phyloP scores from a whole-genome alignment of 2,888 invertebrate species.

The Carterocephalus palaemon region DNA sequence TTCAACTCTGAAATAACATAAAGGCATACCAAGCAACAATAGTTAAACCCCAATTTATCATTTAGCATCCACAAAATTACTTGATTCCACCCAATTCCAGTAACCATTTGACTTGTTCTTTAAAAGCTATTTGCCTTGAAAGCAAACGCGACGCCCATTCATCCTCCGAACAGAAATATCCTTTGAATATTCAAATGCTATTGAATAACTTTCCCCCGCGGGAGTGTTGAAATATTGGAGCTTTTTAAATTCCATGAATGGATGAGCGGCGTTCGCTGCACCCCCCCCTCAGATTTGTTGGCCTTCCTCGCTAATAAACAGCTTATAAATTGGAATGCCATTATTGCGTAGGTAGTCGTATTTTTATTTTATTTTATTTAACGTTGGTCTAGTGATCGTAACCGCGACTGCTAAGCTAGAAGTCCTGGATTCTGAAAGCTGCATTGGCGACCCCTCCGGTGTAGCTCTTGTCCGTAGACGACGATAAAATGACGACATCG shows the following conservation, averaged over 20 bases:
- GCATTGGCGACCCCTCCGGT: too few relatives aligned
- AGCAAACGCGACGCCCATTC: slow-evolving; percentile 10
- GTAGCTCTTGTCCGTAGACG: too few relatives aligned
- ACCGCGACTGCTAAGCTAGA: too few relatives aligned
- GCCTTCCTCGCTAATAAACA: slow-evolving; percentile 1
- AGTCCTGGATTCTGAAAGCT: too few relatives aligned
- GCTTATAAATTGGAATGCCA: neutral
- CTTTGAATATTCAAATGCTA: slow-evolving; percentile 23
- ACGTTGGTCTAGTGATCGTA: too few relatives aligned
- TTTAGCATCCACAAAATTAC: neutral
- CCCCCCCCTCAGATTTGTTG: slow-evolving; percentile 5
- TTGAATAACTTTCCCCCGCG: slow-evolving; percentile 20
- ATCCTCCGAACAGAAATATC: slow-evolving; percentile 21
- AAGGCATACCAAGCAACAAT: neutral
- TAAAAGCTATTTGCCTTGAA: slow-evolving; percentile 21
- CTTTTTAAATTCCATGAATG: slow-evolving; percentile 22
- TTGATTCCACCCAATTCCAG: slow-evolving; percentile 2
- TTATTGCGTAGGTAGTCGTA: too few relatives aligned
- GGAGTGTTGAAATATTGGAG: slow-evolving; percentile 22
- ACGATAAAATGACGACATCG: too few relatives aligned
- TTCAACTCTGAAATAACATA: too few relatives aligned
- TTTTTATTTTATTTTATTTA: too few relatives aligned
- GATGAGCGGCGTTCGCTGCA: slow-evolving; percentile 4
- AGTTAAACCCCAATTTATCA: neutral
- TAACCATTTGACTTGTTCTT: slow-evolving; percentile 12